Evolutionary conservation across 1,140 invertebrate species (phyloP), one percentile per base, ranked within the genome.

Genomic region (Aphelenchoides besseyi): DNA sequence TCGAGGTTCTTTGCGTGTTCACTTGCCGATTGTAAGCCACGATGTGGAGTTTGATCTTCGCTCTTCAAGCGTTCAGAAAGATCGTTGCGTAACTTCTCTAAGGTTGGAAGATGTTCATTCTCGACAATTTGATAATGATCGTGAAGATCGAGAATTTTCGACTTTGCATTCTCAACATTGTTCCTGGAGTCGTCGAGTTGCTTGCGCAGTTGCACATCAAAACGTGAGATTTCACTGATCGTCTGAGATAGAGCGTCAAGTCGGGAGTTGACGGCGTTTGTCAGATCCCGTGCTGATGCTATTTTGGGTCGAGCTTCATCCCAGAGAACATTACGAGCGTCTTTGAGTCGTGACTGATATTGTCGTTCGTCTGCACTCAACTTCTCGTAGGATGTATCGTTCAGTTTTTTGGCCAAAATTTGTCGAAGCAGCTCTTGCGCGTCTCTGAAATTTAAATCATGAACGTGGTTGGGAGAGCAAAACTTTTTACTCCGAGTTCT

Each of bases 371-470:
- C 23, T 12, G 73, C 68, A 9, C 66, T 63, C 29, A 83, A 63
- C 18, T 63, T 67, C 41, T 84, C 70, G 66, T 80, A 83, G 30
- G 71, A 64, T 8, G 76, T 83, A 9, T 82, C 77, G 67, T 83
- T 81, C 35, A 83, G 68, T 55, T 85, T 83, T 53, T 81, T 77
- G 18, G 74, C 67, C 26, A 74, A 33, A 2, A 83, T 82, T 30
- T 78, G 66, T 62, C 76, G 76, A 52, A 83, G 32, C 18, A 82
- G 30, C 12, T 72, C 63, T n/a, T 82, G 75, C 9, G 72, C 67
- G 26, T 80, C 71, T 59, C 75, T 76, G 53, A 66, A 77, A 57
- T 9, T n/a, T n/a, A n/a, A n/a, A n/a, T n/a, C n/a, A n/a, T 12
- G 70, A 18, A 26, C 16, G 3, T 28, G 18, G 9, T 28, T 68